phyloP scores from a whole-genome alignment of 53 echinoderm and acorn worm genomes.

The Crossaster papposus region DNA sequence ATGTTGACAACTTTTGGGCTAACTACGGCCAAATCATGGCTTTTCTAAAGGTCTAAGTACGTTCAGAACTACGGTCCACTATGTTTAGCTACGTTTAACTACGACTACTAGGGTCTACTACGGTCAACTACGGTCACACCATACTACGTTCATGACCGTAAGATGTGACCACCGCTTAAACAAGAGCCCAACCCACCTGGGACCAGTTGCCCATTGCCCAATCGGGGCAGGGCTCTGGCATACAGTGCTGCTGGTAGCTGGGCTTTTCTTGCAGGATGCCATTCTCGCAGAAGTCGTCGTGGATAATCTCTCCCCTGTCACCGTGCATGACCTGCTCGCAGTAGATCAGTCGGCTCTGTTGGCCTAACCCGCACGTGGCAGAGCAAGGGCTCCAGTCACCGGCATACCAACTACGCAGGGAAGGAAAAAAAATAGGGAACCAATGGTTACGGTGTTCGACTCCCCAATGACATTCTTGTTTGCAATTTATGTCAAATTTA shows the following conservation, averaged over 20 bases:
- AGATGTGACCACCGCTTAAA: no score
- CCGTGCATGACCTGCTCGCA: slow-evolving; percentile 70
- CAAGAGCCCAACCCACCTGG: slow-evolving; percentile 54
- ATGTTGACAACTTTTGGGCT: no score
- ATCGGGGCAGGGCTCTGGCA: slow-evolving; percentile 68
- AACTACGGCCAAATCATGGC: no score
- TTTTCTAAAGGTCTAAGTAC: no score
- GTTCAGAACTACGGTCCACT: no score
- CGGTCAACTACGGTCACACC: no score
- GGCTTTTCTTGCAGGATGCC: slow-evolving; percentile 68
- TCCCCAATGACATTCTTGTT: no score
- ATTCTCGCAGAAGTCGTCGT: slow-evolving; percentile 62
- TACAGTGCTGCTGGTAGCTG: slow-evolving; percentile 66
- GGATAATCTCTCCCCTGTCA: slow-evolving; percentile 49
- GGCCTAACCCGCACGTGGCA: slow-evolving; percentile 74
- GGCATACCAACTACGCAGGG: slow-evolving; percentile 69
- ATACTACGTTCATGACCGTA: no score
- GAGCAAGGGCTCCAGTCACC: slow-evolving; percentile 97
- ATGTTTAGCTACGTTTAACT: no score
- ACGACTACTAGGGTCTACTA: no score
- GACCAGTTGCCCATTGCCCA: slow-evolving; percentile 86
- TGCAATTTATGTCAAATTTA: no score
- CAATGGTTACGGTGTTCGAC: not conserved
- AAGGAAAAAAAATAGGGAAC: not conserved
- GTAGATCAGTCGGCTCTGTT: slow-evolving; percentile 74